Evolutionary conservation across 2,888 invertebrate species (phyloP).

Genomic region (Hipparchia semele): DNA sequence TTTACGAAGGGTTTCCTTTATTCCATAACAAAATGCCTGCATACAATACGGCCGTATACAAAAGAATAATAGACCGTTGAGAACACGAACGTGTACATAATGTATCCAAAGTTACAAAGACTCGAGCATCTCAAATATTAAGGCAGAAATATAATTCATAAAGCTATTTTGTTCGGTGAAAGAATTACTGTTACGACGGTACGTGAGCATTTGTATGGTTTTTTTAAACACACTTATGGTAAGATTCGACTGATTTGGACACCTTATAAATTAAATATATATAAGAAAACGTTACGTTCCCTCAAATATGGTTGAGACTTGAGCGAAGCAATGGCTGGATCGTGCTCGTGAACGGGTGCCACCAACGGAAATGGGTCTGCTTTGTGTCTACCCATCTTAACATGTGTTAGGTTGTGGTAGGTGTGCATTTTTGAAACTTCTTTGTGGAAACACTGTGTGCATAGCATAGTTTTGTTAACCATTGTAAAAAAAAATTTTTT

Average conservation of each 20-base stretch:
- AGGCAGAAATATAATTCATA: constrained; percentile 20
- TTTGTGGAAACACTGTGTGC: too few relatives aligned
- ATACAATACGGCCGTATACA: constrained; percentile 28
- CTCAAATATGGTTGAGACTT: too few relatives aligned
- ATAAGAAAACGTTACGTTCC: too few relatives aligned
- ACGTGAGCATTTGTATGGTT: not conserved
- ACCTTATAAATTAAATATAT: too few relatives aligned
- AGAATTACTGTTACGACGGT: constrained; percentile 14
- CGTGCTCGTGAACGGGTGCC: too few relatives aligned
- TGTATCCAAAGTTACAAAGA: constrained; percentile 27
- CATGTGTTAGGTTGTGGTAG: too few relatives aligned
- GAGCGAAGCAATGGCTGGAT: too few relatives aligned
- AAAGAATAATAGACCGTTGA: constrained; percentile 30
- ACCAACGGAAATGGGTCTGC: too few relatives aligned
- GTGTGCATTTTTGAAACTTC: too few relatives aligned
- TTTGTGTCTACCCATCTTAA: too few relatives aligned
- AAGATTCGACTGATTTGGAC: not conserved
- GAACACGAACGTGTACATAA: constrained; percentile 24
- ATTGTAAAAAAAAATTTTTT: too few relatives aligned
- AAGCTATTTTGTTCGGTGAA: constrained; percentile 20
- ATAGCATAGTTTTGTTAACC: too few relatives aligned
- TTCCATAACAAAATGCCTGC: constrained; percentile 27
- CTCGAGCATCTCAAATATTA: constrained; percentile 27
- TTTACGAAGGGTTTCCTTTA: constrained; percentile 22
- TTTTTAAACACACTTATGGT: not conserved